phyloP scores from a whole-genome alignment of 2,113 vertebrate species.

The Columba janthina region DNA sequence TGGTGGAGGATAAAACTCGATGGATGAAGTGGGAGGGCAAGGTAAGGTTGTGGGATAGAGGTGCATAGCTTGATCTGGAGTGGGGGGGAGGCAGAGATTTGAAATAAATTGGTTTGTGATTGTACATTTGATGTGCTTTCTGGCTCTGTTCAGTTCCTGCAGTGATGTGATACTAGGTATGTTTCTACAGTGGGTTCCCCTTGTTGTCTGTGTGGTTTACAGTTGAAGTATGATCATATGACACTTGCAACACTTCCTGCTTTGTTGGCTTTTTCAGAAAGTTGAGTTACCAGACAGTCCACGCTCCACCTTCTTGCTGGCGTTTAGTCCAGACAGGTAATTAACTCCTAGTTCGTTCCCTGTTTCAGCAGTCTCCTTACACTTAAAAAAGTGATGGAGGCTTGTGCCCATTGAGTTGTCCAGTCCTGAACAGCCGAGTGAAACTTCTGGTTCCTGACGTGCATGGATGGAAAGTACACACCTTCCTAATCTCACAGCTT shows the following conservation, averaged over 20 bases:
- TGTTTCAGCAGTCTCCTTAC: conserved; percentile 33
- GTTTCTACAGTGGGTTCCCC: not conserved
- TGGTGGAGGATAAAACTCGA: conserved; percentile 97
- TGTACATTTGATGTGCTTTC: not conserved
- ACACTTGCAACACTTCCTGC: conserved; percentile 62
- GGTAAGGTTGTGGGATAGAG: conserved; percentile 72
- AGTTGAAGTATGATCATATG: conserved; percentile 38
- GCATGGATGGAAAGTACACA: not conserved
- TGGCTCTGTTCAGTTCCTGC: conserved; percentile 46
- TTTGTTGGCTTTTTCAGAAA: conserved; percentile 85
- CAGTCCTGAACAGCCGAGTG: not conserved
- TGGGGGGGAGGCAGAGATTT: conserved; percentile 18
- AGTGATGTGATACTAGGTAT: not conserved
- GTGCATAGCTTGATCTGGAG: not conserved
- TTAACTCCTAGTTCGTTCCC: conserved; percentile 38
- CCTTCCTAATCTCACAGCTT: not conserved
- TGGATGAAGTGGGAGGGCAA: conserved; percentile 99
- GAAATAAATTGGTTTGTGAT: not conserved
- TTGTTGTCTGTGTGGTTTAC: conserved; percentile 38
- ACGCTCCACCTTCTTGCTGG: conserved; percentile 97
- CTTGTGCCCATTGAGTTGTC: not conserved
- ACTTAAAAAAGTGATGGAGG: not conserved
- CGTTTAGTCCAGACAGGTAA: conserved; percentile 99
- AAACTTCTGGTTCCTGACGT: not conserved
- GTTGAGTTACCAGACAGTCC: conserved; percentile 99